A percentile compares a stretch with the other conserved stretches of the same genome.
phyloP scores from a whole-genome alignment of 2,797 vertebrate species.

The Rhinichthys osculus region DNA sequence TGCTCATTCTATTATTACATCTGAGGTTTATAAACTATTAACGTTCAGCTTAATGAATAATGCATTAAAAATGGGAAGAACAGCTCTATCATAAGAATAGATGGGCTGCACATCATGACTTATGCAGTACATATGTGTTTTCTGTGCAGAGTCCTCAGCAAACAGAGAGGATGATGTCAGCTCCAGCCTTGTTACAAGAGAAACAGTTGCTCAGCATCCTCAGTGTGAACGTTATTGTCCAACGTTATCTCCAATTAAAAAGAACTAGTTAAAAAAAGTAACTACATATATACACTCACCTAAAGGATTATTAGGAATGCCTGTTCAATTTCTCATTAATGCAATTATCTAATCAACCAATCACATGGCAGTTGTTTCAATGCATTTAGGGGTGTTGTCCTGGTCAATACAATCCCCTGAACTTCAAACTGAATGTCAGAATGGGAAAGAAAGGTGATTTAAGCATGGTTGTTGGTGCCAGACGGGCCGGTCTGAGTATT shows the following conservation, averaged over 20 bases:
- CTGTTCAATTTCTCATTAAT: too few relatives aligned
- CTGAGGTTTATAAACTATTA: constrained; percentile 67
- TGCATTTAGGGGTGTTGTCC: too few relatives aligned
- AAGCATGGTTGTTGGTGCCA: too few relatives aligned
- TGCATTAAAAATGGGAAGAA: constrained; percentile 49
- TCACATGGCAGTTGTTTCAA: too few relatives aligned
- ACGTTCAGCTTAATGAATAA: constrained; percentile 65
- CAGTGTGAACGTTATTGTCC: constrained; percentile 91
- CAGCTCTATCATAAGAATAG: constrained; percentile 52
- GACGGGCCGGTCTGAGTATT: too few relatives aligned
- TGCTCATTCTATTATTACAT: constrained; percentile 59
- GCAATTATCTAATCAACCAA: too few relatives aligned
- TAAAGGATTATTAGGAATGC: too few relatives aligned
- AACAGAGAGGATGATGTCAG: constrained; percentile 96
- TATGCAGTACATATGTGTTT: constrained; percentile 86
- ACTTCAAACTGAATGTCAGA: too few relatives aligned
- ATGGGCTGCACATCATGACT: constrained; percentile 47
- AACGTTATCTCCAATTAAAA: constrained; percentile 13
- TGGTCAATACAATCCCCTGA: too few relatives aligned
- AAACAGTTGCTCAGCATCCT: constrained; percentile 95
- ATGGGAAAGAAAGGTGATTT: too few relatives aligned
- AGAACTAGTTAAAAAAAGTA: too few relatives aligned
- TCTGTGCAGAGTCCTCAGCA: constrained; percentile 94
- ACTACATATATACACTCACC: too few relatives aligned
- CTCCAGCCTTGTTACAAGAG: constrained; percentile 89